A percentile compares a stretch with the other conserved stretches of the same genome.
These are phyloP conservation scores for Arctia plantaginis DNA, from an alignment of 2,888 invertebrate species.

Conservation along the genomic window DNA sequence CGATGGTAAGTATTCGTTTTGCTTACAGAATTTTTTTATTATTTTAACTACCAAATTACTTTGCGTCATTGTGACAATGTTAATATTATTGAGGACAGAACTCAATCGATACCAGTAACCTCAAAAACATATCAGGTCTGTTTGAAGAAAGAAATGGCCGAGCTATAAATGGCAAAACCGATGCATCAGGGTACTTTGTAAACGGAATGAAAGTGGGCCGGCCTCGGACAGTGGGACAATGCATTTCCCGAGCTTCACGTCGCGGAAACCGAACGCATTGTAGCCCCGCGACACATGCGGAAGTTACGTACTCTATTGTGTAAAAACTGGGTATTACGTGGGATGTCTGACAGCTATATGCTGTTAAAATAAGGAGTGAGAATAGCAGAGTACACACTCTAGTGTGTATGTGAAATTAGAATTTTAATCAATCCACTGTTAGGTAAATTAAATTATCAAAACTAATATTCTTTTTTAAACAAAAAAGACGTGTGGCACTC, in stretches of 20 bases:
- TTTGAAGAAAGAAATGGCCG: conserved; percentile 68
- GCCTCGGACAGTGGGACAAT: conserved; percentile 66
- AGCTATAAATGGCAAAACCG: conserved; percentile 62
- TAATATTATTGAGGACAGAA: neutral
- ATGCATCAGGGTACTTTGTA: conserved; percentile 63
- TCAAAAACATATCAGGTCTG: conserved; percentile 18
- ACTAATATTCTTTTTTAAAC: too few relatives aligned
- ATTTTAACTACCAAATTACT: neutral
- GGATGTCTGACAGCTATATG: neutral
- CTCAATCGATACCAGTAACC: neutral
- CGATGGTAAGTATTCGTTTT: too few relatives aligned
- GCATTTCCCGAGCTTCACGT: conserved; percentile 65
- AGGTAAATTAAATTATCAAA: neutral
- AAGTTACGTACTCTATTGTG: conserved; percentile 62
- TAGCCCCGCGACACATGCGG: conserved; percentile 62
- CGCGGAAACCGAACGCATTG: conserved; percentile 70
- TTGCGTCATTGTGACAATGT: neutral
- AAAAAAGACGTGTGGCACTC: too few relatives aligned
- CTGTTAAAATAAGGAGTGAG: neutral
- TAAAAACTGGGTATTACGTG: conserved; percentile 39
- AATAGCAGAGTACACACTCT: neutral
- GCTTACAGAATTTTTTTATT: neutral
- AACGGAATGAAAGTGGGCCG: conserved; percentile 73
- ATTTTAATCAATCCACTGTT: neutral
- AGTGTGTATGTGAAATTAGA: neutral